Evolutionary conservation across 1,140 invertebrate genomes (phyloP).

Genomic region (Formica selysi): DNA sequence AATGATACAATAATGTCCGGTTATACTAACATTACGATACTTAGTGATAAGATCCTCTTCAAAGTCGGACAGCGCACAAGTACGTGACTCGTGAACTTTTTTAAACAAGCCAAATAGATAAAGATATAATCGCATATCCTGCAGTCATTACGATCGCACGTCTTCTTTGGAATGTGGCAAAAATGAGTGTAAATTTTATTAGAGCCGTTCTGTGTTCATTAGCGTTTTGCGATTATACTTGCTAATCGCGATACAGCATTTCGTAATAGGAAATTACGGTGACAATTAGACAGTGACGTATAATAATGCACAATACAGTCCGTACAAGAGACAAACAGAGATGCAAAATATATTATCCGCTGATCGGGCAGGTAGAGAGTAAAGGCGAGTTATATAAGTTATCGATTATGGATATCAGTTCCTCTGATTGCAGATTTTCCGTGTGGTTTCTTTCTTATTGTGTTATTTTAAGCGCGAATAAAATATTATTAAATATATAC

Average conservation of each 20-base stretch:
- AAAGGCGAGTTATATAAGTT: background rate
- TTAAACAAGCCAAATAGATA: background rate
- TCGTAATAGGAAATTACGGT: slow-evolving; percentile 11
- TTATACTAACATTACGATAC: background rate
- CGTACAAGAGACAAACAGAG: background rate
- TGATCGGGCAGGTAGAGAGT: background rate
- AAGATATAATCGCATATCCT: slow-evolving; percentile 1
- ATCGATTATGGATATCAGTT: background rate
- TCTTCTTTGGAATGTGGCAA: background rate
- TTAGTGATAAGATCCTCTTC: slow-evolving; percentile 26
- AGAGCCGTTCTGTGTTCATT: background rate
- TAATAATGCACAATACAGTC: slow-evolving; percentile 14
- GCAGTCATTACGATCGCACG: background rate
- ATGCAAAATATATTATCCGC: background rate
- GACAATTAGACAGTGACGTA: background rate
- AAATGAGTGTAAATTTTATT: background rate
- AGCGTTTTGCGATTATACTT: background rate
- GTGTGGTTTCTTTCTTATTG: background rate
- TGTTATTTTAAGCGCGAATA: background rate
- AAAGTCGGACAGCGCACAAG: background rate
- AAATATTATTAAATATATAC: background rate
- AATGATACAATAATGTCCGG: background rate
- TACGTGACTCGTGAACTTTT: background rate
- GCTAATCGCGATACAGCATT: background rate
- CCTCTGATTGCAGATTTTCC: background rate